A percentile compares a stretch with the other conserved stretches of the same genome.
Evolutionary conservation across 2,888 invertebrate genomes (phyloP).

Genomic region (Linnaemya vulpina): DNA sequence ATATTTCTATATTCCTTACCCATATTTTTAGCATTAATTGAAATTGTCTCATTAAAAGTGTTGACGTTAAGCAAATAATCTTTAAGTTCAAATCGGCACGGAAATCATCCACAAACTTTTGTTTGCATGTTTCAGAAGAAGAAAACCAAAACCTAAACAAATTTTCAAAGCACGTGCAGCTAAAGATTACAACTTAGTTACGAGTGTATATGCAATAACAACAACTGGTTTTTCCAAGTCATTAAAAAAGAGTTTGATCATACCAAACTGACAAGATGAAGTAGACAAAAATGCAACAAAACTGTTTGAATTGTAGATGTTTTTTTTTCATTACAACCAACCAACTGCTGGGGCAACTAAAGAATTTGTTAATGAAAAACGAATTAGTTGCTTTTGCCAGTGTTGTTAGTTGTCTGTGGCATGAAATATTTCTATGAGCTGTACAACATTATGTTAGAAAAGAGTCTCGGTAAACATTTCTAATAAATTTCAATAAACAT

Average conservation of each 20-base stretch:
- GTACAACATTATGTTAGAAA: constrained; percentile 8
- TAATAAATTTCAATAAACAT: constrained; percentile 45
- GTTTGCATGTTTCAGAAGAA: constrained; percentile 3
- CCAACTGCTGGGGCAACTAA: neutral
- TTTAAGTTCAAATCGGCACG: constrained; percentile 34
- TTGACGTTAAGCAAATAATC: constrained; percentile 23
- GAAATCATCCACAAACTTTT: constrained; percentile 26
- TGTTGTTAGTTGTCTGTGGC: constrained; percentile 17
- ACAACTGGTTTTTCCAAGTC: constrained; percentile 34
- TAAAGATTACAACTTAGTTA: neutral
- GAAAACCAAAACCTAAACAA: neutral
- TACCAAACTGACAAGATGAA: constrained; percentile 28
- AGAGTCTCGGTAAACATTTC: constrained; percentile 22
- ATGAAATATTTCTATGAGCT: constrained; percentile 23
- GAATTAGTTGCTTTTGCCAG: constrained; percentile 18
- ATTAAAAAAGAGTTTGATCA: constrained; percentile 37
- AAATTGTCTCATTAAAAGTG: constrained; percentile 31
- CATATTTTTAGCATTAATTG: constrained; percentile 30
- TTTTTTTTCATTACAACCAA: neutral
- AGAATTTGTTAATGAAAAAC: constrained; percentile 32
- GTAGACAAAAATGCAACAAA: constrained; percentile 3
- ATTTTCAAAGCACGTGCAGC: constrained; percentile 28
- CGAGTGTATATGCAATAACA: neutral
- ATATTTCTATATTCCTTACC: neutral
- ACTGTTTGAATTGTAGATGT: constrained; percentile 15